Conservation (phyloP, 2,888 invertebrate genomes). For the Caenorhabditis panamensis region DNA sequence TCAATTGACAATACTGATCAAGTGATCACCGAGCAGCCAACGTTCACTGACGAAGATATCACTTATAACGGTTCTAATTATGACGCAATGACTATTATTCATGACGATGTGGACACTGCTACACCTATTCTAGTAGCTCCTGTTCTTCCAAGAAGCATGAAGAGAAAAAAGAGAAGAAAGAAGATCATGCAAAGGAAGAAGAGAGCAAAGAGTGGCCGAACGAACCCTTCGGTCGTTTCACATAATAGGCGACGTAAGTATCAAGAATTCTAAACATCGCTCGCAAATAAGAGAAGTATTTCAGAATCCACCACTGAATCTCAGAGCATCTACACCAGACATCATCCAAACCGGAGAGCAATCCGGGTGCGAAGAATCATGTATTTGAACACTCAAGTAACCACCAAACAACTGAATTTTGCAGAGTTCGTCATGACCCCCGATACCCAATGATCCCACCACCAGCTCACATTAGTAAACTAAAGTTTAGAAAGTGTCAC, state of each 20-base stretch:
- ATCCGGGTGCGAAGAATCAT: slow-evolving; percentile 12
- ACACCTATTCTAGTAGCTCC: slow-evolving; percentile 8
- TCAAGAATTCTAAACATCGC: not conserved
- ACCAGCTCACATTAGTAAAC: not conserved
- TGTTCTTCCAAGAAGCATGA: not conserved
- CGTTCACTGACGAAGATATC: slow-evolving; percentile 1
- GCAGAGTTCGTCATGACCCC: slow-evolving; percentile 33
- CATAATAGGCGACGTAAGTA: not conserved
- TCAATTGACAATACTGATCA: slow-evolving; percentile 9
- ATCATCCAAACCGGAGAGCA: slow-evolving; percentile 1
- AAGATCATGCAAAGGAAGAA: slow-evolving; percentile 2
- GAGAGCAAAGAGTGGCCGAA: not conserved
- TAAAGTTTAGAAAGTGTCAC: slow-evolving; percentile 29
- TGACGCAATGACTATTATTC: slow-evolving; percentile 25
- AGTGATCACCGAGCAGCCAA: slow-evolving; percentile 45
- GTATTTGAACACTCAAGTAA: not conserved
- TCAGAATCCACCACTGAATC: not conserved
- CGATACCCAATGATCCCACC: slow-evolving; percentile 36
- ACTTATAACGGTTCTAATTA: slow-evolving; percentile 1
- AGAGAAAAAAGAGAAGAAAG: not conserved
- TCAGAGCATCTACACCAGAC: not conserved
- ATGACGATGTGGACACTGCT: not conserved
- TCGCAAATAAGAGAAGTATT: not conserved
- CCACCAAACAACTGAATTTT: not conserved
- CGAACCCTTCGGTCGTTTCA: not conserved